Base-by-base conservation (phyloP, 2,113 vertebrate genomes). In the Gopherus flavomarginatus region DNA sequence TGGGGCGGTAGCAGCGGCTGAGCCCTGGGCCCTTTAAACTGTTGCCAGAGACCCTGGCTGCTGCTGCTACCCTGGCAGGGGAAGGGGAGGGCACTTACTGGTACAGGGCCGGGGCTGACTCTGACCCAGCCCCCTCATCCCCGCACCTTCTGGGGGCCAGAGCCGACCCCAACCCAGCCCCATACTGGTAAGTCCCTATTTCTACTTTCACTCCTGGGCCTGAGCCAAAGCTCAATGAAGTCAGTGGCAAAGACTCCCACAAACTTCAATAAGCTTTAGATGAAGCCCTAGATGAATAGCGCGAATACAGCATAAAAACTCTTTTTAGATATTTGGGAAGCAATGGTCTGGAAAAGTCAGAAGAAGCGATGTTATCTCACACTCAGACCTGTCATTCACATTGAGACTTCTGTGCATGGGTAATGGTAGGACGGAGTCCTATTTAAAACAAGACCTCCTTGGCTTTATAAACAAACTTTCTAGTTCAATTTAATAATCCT, bases 311-410 rank as follows among this genome's bases (percentile, higher is more conserved):
- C 47, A 88, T 85, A 95, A 86, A 87, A 87, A 88, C 88, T 92
- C 1, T 72, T 95, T 92, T 91, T 78, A 57, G 13, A 11, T 52
- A 78, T 91, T 94, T 94, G 26, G 8, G 93, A 62, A 93, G 54
- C 77, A 93, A 79, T n/a, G 6, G 81, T 54, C 21, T 22, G 21
- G 53, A 54, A 54, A 54, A 54, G 22, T 54, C 53, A 54, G 21
- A 54, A 21, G 21, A 54, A 54, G 21, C 53, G 1, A 11, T 62
- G 38, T 85, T 91, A 83, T 86, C 91, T 31, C 79, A 7, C 57
- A 57, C 54, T 91, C 13, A 79, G 59, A n/a, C 17, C 29, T 86
- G 16, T n/a, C 5, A 3, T 52, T 91, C 16, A 56, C 31, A 77
- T 54, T 90, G 56, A 54, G 59, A 90, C 27, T 75, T 91, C 81